Base-by-base conservation (phyloP, 2,888 invertebrate species). In the Heliconius cydno region DNA sequence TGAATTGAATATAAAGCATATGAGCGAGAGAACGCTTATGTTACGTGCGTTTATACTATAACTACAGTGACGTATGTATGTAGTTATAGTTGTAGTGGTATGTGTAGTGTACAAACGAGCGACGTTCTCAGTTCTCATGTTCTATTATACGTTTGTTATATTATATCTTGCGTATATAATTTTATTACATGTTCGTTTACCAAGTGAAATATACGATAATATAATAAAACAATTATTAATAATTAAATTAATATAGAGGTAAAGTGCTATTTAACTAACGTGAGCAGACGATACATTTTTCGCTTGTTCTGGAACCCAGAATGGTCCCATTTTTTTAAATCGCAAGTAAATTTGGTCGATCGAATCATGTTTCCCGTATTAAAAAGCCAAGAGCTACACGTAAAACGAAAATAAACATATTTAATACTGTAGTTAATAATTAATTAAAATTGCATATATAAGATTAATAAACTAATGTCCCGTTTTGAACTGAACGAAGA, bases 1-100 rank as follows among this genome's bases (percentile, higher is more conserved):
- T 84, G 86, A 84, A 78, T 84, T 84, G 86, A 84, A 78, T 84
- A 84, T 85, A 82, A 83, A 86, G 86, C 86, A 85, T 86, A 85
- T 86, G 85, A 80, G 86, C 82, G 85, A 85, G 85, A 85, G 84
- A 81, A 82, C 83, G 84, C 28, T 68, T 68, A 68, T 84, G 83
- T 80, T 85, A 81, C 80, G 81, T 81, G 76, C 83, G 85, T 68
- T 73, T 76, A 65, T 77, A 80, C 13, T 65, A 65, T 25, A 63
- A 63, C 83, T 78, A 79, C 77, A 73, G 77, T 76, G 28, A 74
- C 68, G 79, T 80, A 76, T 77, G 80, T 82, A 78, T 82, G 76
- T 80, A 80, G 80, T 30, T 81, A 76, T 79, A 80, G 80, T 34
- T 34, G 7, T 34, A 34, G 34, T 34, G 34, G 34, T 34, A 34